phyloP scores from a whole-genome alignment of 2,797 vertebrate species.

The Micrastur ruficollis region DNA sequence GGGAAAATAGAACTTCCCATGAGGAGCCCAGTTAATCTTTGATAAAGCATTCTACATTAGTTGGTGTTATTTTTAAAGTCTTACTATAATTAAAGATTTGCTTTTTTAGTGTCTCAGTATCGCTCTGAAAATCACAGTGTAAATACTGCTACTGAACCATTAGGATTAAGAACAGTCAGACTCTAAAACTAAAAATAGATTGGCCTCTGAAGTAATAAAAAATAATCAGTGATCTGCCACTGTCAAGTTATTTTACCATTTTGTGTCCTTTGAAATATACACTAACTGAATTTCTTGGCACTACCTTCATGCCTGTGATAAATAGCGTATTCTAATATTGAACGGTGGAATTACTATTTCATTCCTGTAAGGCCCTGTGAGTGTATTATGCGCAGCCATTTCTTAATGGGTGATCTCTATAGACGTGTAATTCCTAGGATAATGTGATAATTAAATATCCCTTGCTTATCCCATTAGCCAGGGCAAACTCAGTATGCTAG shows the following conservation, averaged over 20 bases:
- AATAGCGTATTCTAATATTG: neutral
- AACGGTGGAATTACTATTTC: neutral
- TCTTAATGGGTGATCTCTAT: slow-evolving; percentile 31
- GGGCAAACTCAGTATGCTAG: slow-evolving; percentile 8
- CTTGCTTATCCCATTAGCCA: slow-evolving; percentile 56
- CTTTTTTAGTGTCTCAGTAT: neutral
- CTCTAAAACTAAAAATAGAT: slow-evolving; percentile 4
- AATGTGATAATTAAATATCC: slow-evolving; percentile 51
- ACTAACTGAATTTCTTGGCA: neutral
- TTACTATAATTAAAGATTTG: neutral
- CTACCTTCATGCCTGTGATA: neutral
- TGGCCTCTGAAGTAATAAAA: slow-evolving; percentile 9
- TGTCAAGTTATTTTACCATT: neutral
- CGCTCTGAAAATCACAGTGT: neutral
- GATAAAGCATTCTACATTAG: neutral
- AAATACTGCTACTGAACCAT: neutral
- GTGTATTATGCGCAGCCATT: neutral
- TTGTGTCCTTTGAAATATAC: neutral
- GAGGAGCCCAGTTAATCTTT: neutral
- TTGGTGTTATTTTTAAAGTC: neutral
- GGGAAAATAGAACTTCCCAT: neutral
- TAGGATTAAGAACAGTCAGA: neutral
- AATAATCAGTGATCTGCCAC: neutral
- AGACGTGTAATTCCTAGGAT: slow-evolving; percentile 52
- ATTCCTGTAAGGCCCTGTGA: neutral